Evolutionary conservation across 2,113 vertebrate species (phyloP), one percentile per base, ranked within the genome.

Genomic region (Pelodiscus sinensis): DNA sequence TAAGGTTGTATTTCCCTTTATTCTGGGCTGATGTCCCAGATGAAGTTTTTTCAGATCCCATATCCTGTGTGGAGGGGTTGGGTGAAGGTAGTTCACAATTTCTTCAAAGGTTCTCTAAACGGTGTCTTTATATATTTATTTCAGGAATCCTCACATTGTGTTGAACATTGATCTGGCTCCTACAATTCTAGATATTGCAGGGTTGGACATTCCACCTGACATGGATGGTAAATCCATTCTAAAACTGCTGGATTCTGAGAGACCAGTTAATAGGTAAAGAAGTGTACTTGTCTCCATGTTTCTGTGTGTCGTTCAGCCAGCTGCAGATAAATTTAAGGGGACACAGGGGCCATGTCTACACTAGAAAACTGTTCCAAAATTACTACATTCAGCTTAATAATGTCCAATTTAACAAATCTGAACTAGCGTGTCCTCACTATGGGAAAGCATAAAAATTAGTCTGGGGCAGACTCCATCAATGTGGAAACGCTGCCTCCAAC

Each of bases 191-290:
- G 99, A 99, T 97, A 99, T 99, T 91, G 99, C 99, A 1, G 99
- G 99, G 6, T 96, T 99, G 93, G 98, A 99, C 95, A 98, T 99
- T 92, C 99, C 99, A 0, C 94, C 98, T 19, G 99, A 99, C 81
- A 99, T 99, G 99, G 99, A 99, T 13, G 99, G 99, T 79, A 99
- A 99, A 94, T 99, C 99, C 16, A 99, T 99, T 97, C 98, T 99
- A n/a, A 99, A 99, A 86, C 97, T 99, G 60, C 96, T 99, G 95
- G 99, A 99, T 93, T 98, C 98, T 2, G 99, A 99, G 71, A 98
- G 96, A 93, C 99, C 99, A 0, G 98, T 98, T 60, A 99, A 99
- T 88, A 98, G 99, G 99, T 99, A 97, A 98, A 97, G 91, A 71
- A 80, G 24, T 57, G 15, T 0, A 0, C 71, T 27, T 65, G 60